Evolutionary conservation across 1,140 invertebrate genomes (phyloP).

Genomic region (Mesaphorura yosii): DNA sequence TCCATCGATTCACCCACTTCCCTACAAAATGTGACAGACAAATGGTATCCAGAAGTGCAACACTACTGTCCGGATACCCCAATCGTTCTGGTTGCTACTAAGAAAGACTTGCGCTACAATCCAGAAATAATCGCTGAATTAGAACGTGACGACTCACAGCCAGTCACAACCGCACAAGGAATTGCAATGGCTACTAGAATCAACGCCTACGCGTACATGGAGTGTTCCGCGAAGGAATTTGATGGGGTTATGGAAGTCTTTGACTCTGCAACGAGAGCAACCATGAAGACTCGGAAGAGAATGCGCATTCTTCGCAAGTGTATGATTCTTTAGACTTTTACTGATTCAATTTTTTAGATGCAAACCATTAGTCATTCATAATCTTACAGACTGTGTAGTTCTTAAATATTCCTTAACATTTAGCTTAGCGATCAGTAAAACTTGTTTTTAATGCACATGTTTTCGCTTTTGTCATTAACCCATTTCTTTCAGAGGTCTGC

Average conservation of each 20-base stretch:
- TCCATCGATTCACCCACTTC: slow-evolving; percentile 94
- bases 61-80: slow-evolving; percentile 97
- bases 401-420: no score
- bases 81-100: slow-evolving; percentile 94
- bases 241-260: slow-evolving; percentile 98
- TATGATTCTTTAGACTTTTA: no score
- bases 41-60: slow-evolving; percentile 94
- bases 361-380: no score
- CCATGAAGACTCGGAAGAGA: no score
- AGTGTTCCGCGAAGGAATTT: slow-evolving; percentile 99
- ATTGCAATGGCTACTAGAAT: slow-evolving; percentile 98
- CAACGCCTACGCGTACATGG: slow-evolving; percentile 95
- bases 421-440: no score
- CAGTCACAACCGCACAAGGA: slow-evolving; percentile 91
- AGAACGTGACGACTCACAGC: slow-evolving; percentile 98
- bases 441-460: no score
- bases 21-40: slow-evolving; percentile 92
- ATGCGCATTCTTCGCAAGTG: no score
- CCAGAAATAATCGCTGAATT: slow-evolving; percentile 90
- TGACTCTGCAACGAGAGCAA: slow-evolving; percentile 95
- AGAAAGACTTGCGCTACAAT: slow-evolving; percentile 90
- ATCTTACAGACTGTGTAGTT: no score
- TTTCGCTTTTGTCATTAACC: no score
- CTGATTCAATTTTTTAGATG: no score
- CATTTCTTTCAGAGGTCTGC: no score